Evolutionary conservation across 2,888 invertebrate species (phyloP), one percentile per base, ranked within the genome.

Genomic region (Eupithecia insigniata): DNA sequence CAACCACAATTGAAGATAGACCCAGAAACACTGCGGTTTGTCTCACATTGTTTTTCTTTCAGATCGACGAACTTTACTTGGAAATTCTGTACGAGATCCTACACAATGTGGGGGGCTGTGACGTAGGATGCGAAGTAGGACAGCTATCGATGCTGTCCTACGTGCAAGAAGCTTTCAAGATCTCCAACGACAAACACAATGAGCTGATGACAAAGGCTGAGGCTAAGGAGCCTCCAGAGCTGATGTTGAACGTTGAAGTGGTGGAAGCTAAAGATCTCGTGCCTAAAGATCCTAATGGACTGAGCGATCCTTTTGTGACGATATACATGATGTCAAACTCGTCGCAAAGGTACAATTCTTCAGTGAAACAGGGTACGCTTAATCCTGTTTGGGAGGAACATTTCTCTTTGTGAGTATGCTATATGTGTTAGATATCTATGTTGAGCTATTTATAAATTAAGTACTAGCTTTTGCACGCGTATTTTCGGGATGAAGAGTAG

Each of bases 301-400:
- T 98, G 79, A 99, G 99, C 82, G 99, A 99, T 92, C 99, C 99
- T 0, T 99, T 99, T 89, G 99, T 99, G 72, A 99, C 99, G 78
- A 95, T 99, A 84, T 98, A 96, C 87, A 91, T 98, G 78, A 96
- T 96, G 86, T 97, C 97, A 1, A 96, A 96, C 75, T 95, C 96
- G 3, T 95, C 97, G 2, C 96, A 97, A 83, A 95, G 97, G 75
- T 98, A 97, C 85, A 98, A 97, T 81, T 98, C 99, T 1, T 98
- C 98, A 0, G 99, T 99, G 28, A 99, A 99, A 90, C 95, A 97
- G 18, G 96, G 96, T 80, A 99, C 99, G 0, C 95, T 99, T 39
- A 97, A 97, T 90, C 99, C 99, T 0, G 91, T 96, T 22, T 99
- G 99, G 99, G 99, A 99, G 89, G 99, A 99, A 92, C 98, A 98